A percentile compares a stretch with the other conserved stretches of the same genome.
Conservation (phyloP, 2,888 invertebrate genomes). For the Drosophila subquinaria region DNA sequence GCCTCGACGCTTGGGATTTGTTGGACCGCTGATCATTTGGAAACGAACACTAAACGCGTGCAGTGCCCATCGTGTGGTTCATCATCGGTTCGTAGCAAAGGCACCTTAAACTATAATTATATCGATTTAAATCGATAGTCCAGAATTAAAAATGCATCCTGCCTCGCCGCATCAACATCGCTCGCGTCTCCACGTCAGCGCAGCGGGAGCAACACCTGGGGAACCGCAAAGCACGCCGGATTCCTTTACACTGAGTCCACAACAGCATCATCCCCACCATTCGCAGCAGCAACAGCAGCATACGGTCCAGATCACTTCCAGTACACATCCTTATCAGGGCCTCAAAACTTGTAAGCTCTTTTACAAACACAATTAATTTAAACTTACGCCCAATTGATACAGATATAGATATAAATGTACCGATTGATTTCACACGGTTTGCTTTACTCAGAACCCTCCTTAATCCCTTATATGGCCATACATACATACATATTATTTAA, state of each 20-base stretch:
- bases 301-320: constrained; percentile 61
- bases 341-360: constrained; percentile 76
- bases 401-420: not conserved
- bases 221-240: constrained; percentile 51
- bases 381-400: not conserved
- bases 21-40: constrained; percentile 51
- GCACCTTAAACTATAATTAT: not conserved
- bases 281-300: constrained; percentile 50
- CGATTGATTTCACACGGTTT: not conserved
- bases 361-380: not conserved
- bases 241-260: constrained; percentile 53
- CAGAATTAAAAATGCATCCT: constrained; percentile 70
- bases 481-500: too few relatives aligned
- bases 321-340: constrained; percentile 78
- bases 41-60: constrained; percentile 72
- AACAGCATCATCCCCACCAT: constrained; percentile 30
- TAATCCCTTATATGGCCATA: too few relatives aligned
- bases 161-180: constrained; percentile 78
- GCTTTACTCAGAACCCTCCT: too few relatives aligned
- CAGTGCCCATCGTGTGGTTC: constrained; percentile 52
- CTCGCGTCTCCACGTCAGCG: constrained; percentile 59
- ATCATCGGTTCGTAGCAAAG: constrained; percentile 1
- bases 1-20: constrained; percentile 39
- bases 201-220: constrained; percentile 60
- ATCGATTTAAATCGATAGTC: not conserved